Evolutionary conservation across 2,113 vertebrate genomes (phyloP), one percentile per base, ranked within the genome.

Genomic region (Burhinus bistriatus): DNA sequence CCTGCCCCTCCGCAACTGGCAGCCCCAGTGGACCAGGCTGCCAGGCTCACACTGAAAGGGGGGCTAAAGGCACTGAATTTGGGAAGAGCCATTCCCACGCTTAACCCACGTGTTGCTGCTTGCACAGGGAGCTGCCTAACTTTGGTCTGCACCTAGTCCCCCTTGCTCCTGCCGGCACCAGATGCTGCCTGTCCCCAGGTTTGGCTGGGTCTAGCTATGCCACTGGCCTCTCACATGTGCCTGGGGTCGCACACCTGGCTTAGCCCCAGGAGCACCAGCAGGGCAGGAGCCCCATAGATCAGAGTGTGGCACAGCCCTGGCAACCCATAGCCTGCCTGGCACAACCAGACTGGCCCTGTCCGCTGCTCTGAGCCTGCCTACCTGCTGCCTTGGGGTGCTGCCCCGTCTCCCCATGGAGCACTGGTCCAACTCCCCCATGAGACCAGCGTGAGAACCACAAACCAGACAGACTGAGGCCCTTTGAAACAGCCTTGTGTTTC

Each of bases 351-450:
- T 4, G 47, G 38, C 29, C 15, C n/a, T 9, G 38, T n/a, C 21
- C 66, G 44, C 2, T 25, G 36, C 83, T 58, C 64, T 6, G 2
- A 54, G 32, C 11, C 36, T 15, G 26, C 45, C 45, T 27, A 52
- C 2, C 1, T 4, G 0, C 38, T 12, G 49, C 49, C 49, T 49
- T 11, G 12, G 49, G 49, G 49, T 4, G 0, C 38, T 12, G 64
- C 40, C n/a, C 11, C 1, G 0, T 15, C 34, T 21, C 38, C 42
- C 57, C 16, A 3, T 0, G 2, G 21, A 1, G 1, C 55, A 47
- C 18, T 0, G 0, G 20, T 66, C 70, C 36, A 6, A 4, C 45
- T n/a, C 7, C n/a, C 25, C 77, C 57, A 10, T 1, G 3, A 5
- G 1, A 38, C 22, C 25, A 9, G 27, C 0, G 3, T 3, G 2